These are phyloP conservation scores for Eubasilissa splendida DNA, from an alignment of 2,888 invertebrate genomes.

Conservation along the genomic window DNA sequence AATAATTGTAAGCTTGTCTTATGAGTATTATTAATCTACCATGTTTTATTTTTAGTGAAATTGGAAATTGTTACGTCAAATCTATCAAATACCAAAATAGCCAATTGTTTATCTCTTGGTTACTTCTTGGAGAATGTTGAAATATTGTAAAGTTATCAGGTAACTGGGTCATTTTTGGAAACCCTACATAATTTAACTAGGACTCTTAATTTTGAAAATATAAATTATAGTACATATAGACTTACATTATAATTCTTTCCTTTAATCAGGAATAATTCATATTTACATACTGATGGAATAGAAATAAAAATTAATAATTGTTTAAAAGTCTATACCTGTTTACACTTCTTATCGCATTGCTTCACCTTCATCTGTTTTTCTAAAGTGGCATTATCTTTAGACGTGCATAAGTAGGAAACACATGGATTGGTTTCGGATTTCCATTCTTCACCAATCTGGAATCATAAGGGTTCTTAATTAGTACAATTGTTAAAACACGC, in stretches of 20 bases:
- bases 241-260: not conserved
- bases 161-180: too few species aligned
- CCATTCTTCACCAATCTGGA: slow-evolving; percentile 75
- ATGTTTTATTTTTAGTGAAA: too few species aligned
- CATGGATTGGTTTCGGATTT: slow-evolving; percentile 72
- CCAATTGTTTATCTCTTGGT: too few species aligned
- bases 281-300: not conserved
- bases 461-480: not conserved
- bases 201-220: too few species aligned
- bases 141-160: too few species aligned
- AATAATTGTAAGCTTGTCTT: too few species aligned
- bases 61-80: too few species aligned
- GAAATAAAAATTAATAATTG: not conserved
- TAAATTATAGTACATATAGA: too few species aligned
- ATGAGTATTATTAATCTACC: too few species aligned
- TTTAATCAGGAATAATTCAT: not conserved
- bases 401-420: slow-evolving; percentile 71
- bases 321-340: slow-evolving; percentile 61
- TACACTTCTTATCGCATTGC: slow-evolving; percentile 69
- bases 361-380: slow-evolving; percentile 71
- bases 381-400: slow-evolving; percentile 67
- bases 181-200: too few species aligned
- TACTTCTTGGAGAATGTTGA: too few species aligned
- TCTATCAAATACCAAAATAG: too few species aligned
- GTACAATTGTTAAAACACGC: not conserved